These are phyloP conservation scores for Pluvianellus socialis DNA, from an alignment of 2,113 vertebrate species.

Conservation along the genomic window DNA sequence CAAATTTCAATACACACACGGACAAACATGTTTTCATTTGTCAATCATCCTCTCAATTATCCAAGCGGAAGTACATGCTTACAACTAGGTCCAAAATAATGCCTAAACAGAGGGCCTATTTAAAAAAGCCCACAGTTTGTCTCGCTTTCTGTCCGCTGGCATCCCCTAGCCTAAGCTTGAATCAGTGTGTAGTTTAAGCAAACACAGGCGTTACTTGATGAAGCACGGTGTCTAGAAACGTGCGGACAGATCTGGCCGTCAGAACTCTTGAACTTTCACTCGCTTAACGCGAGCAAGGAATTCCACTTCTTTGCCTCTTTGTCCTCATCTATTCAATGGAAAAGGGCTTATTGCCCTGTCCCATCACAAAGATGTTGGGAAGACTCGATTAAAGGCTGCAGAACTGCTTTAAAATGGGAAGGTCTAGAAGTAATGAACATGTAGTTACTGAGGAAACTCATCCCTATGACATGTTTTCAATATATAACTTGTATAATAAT, in stretches of 20 bases:
- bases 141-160: not conserved
- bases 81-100: slow-evolving; percentile 5
- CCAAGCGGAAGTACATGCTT: not conserved
- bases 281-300: not conserved
- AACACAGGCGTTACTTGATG: fast-evolving
- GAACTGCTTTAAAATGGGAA: not conserved
- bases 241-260: not conserved
- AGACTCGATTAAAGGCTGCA: not conserved
- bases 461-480: not conserved
- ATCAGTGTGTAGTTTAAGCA: not conserved
- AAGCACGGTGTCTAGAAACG: not conserved
- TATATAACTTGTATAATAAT: not conserved
- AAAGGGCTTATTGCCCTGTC: not conserved
- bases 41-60: not conserved
- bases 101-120: not conserved
- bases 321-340: not conserved
- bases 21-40: not conserved
- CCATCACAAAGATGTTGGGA: not conserved
- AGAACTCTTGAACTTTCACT: not conserved
- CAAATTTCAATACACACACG: not conserved
- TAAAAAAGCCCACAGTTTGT: not conserved
- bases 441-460: not conserved
- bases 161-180: not conserved
- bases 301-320: not conserved
- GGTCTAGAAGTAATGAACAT: not conserved